Conservation (phyloP, 2,797 vertebrate genomes). For the Vireo griseus region DNA sequence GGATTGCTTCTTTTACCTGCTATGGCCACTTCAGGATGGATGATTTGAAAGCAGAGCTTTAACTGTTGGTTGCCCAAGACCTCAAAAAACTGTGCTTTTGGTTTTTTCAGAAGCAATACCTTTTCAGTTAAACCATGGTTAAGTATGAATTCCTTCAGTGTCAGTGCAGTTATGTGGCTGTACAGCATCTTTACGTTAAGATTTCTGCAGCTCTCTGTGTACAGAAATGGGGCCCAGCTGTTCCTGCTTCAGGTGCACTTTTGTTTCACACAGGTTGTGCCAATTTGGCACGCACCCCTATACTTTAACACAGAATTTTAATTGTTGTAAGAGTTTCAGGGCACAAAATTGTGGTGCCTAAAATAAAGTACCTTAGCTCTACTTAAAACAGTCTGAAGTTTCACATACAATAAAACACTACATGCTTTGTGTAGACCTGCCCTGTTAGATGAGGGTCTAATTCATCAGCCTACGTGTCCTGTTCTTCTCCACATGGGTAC, state of each 20-base stretch:
- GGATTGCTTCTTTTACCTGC: neutral
- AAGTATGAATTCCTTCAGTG: neutral
- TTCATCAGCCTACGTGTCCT: neutral
- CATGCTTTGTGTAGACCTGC: neutral
- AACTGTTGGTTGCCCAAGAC: neutral
- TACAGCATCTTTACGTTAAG: fast-evolving
- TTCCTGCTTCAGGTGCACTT: neutral
- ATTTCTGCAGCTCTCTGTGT: neutral
- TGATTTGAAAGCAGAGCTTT: neutral
- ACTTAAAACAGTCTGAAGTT: neutral
- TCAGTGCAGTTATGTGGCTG: neutral
- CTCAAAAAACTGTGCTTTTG: neutral
- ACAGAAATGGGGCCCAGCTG: neutral
- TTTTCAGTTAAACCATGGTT: neutral
- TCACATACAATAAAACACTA: neutral
- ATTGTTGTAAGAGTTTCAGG: neutral
- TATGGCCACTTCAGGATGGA: neutral
- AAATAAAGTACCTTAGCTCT: neutral
- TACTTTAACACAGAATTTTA: neutral
- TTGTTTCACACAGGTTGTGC: neutral
- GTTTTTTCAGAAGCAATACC: neutral
- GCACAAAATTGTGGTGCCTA: neutral
- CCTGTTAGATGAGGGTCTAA: neutral
- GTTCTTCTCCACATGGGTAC: neutral
- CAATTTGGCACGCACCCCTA: neutral